A percentile compares a stretch with the other conserved stretches of the same genome.
phyloP scores from a whole-genome alignment of 1,140 invertebrate species.

The Diabrotica virgifera region DNA sequence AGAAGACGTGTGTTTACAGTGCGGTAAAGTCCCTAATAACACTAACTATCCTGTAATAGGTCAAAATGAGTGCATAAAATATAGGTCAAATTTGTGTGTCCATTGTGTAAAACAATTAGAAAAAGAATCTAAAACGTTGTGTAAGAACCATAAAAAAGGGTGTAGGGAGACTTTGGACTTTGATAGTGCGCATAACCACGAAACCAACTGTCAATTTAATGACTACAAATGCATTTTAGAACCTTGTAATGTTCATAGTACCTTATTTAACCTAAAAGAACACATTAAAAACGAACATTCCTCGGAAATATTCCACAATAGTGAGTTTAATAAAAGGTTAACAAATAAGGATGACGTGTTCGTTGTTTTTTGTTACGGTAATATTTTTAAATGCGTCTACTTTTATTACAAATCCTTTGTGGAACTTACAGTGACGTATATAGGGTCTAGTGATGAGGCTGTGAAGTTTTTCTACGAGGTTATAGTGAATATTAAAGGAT shows the following conservation, averaged over 20 bases:
- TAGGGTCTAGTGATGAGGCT: slow-evolving; percentile 18
- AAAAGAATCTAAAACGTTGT: slow-evolving; percentile 15
- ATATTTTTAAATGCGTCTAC: slow-evolving; percentile 21
- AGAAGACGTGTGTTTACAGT: not conserved
- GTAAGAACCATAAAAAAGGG: slow-evolving; percentile 24
- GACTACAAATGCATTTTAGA: slow-evolving; percentile 13
- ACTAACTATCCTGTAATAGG: slow-evolving; percentile 15
- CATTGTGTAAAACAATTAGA: slow-evolving; percentile 17
- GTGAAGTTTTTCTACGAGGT: slow-evolving; percentile 18
- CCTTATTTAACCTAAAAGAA: not conserved
- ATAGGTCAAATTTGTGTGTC: slow-evolving; percentile 18
- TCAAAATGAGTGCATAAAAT: slow-evolving; percentile 22
- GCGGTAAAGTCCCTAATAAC: not conserved
- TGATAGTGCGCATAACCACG: slow-evolving; percentile 8
- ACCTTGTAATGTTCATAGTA: not conserved
- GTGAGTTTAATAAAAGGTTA: not conserved
- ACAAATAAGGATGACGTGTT: slow-evolving; percentile 7
- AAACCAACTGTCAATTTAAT: slow-evolving; percentile 18
- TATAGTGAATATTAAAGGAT: not conserved
- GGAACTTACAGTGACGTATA: slow-evolving; percentile 17
- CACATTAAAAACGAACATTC: slow-evolving; percentile 18
- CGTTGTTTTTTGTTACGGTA: slow-evolving; percentile 14
- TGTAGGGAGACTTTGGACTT: slow-evolving; percentile 15
- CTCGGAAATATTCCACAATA: not conserved
- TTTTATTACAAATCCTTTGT: slow-evolving; percentile 22